phyloP scores from a whole-genome alignment of 2,888 invertebrate species.

The Kryphioiulus occultus region DNA sequence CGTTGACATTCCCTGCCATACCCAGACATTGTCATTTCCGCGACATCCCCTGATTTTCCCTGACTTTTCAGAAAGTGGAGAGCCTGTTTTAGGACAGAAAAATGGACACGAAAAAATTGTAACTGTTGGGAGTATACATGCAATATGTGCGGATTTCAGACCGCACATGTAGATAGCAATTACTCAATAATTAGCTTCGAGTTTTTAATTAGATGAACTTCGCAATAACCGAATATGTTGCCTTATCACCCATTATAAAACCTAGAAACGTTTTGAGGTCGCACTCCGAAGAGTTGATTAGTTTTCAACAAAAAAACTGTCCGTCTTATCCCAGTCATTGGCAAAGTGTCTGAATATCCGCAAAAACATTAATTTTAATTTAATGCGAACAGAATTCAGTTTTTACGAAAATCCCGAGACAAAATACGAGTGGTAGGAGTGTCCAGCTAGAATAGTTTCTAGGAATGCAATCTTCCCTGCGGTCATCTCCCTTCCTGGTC shows the following conservation, averaged over 20 bases:
- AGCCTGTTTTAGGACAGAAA: not conserved
- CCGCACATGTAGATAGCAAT: too few relatives aligned
- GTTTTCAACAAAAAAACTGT: not conserved
- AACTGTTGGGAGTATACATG: not conserved
- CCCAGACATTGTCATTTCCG: too few relatives aligned
- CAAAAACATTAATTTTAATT: not conserved
- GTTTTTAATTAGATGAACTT: too few relatives aligned
- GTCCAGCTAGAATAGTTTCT: not conserved
- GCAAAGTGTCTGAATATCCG: not conserved
- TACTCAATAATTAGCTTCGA: too few relatives aligned
- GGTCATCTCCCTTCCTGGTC: conserved; percentile 23
- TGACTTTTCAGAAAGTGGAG: too few relatives aligned
- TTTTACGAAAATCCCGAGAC: not conserved
- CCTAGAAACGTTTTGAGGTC: not conserved
- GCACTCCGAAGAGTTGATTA: not conserved
- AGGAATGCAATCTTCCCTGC: conserved; percentile 6
- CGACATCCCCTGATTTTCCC: too few relatives aligned
- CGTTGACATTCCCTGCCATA: too few relatives aligned
- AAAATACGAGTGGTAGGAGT: not conserved
- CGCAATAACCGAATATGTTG: too few relatives aligned
- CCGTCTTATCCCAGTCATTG: too few relatives aligned
- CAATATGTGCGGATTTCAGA: too few relatives aligned
- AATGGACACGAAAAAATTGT: too few relatives aligned
- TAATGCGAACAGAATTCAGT: not conserved
- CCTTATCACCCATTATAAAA: not conserved